A percentile compares a stretch with the other conserved stretches of the same genome.
Evolutionary conservation across 1,140 invertebrate genomes (phyloP).

Genomic region (Tetranychus urticae): DNA sequence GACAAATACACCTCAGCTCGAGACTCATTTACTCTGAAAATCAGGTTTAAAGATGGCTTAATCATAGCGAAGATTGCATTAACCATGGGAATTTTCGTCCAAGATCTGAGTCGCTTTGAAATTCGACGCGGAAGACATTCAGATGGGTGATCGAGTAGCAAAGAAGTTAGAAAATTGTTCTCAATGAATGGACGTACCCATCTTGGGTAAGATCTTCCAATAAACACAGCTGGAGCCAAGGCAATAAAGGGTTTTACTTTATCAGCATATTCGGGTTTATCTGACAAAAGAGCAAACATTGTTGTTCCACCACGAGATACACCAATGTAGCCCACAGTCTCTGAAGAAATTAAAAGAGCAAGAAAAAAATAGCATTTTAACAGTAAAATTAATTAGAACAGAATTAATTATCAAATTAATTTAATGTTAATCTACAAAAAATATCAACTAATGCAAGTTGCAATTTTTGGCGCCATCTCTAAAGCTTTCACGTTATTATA

Average conservation of each 20-base stretch:
- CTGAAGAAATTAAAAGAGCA: neutral
- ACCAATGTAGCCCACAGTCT: slow-evolving; percentile 25
- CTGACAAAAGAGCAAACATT: slow-evolving; percentile 34
- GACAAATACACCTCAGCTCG: neutral
- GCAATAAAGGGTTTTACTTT: slow-evolving; percentile 30
- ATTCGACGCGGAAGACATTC: neutral
- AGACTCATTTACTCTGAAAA: neutral
- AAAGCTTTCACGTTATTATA: too few relatives aligned
- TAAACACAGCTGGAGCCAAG: slow-evolving; percentile 38
- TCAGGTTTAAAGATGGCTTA: neutral
- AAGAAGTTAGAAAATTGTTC: neutral
- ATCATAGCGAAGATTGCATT: neutral
- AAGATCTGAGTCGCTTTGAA: neutral
- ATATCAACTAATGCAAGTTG: too few relatives aligned
- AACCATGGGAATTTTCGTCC: neutral
- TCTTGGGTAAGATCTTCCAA: neutral
- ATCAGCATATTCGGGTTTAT: slow-evolving; percentile 34
- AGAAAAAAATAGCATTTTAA: neutral
- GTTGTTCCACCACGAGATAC: slow-evolving; percentile 38
- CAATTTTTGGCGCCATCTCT: too few relatives aligned
- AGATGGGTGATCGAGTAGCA: neutral
- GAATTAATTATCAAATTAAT: too few relatives aligned
- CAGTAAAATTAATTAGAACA: too few relatives aligned
- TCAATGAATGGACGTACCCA: neutral
- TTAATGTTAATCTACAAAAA: too few relatives aligned